Evolutionary conservation across 2,888 invertebrate genomes (phyloP).

Genomic region (Hetaerina titia): DNA sequence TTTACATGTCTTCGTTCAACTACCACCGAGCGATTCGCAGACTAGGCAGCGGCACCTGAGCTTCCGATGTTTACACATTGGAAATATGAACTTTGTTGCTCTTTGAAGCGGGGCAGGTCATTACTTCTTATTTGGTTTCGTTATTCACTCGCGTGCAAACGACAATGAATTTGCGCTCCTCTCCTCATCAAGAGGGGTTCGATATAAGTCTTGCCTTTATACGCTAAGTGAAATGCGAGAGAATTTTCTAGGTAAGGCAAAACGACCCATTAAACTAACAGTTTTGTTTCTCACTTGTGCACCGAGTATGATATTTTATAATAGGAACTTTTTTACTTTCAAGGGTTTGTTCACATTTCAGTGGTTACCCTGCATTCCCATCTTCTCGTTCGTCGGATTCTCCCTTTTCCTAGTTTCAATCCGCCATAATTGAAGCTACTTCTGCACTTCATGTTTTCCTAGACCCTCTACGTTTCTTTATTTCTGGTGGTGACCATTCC

Average conservation of each 20-base stretch:
- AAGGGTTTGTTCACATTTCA: too few relatives aligned
- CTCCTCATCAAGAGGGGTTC: neutral
- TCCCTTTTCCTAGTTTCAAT: too few relatives aligned
- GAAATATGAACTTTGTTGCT: neutral
- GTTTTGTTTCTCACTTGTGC: neutral
- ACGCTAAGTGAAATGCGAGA: neutral
- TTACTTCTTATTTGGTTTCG: neutral
- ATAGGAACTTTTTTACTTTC: too few relatives aligned
- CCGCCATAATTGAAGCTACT: too few relatives aligned
- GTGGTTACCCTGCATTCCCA: too few relatives aligned
- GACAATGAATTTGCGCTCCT: neutral
- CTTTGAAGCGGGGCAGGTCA: neutral
- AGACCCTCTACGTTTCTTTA: too few relatives aligned
- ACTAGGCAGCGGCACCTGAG: neutral
- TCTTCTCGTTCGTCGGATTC: too few relatives aligned
- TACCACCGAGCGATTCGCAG: neutral
- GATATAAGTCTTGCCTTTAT: neutral
- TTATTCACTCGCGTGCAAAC: neutral
- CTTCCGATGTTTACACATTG: neutral
- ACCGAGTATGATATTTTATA: too few relatives aligned
- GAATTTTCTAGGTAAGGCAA: neutral
- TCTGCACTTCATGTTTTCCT: too few relatives aligned
- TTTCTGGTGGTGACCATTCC: too few relatives aligned
- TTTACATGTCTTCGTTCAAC: neutral
- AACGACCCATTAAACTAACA: neutral